Conservation (phyloP, 1,140 invertebrate species). For the Nephila pilipes region DNA sequence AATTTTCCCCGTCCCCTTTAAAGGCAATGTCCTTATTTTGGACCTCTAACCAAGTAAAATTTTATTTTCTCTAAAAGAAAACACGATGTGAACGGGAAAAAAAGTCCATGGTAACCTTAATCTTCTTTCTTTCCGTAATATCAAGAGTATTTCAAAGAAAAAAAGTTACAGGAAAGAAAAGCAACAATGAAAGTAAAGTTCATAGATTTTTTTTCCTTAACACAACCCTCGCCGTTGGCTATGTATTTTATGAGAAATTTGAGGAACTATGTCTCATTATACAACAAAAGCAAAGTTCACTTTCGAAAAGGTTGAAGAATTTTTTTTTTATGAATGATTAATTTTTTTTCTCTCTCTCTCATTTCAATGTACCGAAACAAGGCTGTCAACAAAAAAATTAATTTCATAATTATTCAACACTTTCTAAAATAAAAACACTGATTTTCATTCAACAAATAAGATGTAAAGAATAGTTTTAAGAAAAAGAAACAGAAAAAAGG, state of each 20-base stretch:
- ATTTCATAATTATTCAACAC: conserved; percentile 46
- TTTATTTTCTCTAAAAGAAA: conserved; percentile 60
- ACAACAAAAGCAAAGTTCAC: conserved; percentile 41
- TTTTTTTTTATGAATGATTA: neutral
- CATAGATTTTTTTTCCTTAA: neutral
- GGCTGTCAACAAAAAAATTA: neutral
- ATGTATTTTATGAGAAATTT: conserved; percentile 61
- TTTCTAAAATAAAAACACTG: conserved; percentile 26
- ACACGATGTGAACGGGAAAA: conserved; percentile 31
- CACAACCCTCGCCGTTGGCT: conserved; percentile 11
- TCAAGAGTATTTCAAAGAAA: conserved; percentile 4
- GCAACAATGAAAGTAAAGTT: neutral
- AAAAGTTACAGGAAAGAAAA: conserved; percentile 19
- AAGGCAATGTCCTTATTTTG: conserved; percentile 49
- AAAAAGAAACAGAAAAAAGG: neutral
- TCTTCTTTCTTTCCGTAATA: conserved; percentile 56
- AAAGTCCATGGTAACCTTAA: conserved; percentile 36
- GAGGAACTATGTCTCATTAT: conserved; percentile 63
- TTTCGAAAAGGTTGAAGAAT: conserved; percentile 15
- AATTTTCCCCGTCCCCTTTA: conserved; percentile 17
- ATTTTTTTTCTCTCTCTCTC: neutral
- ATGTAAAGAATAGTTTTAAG: neutral
- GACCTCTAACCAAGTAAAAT: conserved; percentile 50
- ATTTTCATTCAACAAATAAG: conserved; percentile 36
- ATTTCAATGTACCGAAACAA: conserved; percentile 1